A percentile compares a stretch with the other conserved stretches of the same genome.
phyloP scores from a whole-genome alignment of 1,140 invertebrate species.

The Formica selysi region DNA sequence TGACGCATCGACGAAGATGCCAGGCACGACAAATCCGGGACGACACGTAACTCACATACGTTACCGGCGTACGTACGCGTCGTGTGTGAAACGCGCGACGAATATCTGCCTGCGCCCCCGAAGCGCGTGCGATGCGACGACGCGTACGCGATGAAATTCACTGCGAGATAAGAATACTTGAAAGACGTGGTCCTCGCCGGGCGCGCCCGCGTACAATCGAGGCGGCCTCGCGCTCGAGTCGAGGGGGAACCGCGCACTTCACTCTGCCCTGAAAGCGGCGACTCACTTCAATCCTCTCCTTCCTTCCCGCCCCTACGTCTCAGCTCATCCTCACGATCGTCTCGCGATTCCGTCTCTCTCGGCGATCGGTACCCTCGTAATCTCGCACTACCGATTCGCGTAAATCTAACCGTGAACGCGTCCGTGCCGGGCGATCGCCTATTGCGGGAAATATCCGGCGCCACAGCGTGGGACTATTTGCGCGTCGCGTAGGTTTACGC shows the following conservation, averaged over 20 bases:
- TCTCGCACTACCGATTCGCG: background rate
- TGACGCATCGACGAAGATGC: background rate
- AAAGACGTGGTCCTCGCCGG: conserved; percentile 54
- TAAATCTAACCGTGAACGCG: background rate
- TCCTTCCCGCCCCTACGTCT: background rate
- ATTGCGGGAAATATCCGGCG: conserved; percentile 66
- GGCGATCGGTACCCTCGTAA: background rate
- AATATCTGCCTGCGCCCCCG: background rate
- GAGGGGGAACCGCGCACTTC: conserved; percentile 48
- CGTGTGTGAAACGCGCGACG: background rate
- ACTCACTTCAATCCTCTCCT: conserved; percentile 69
- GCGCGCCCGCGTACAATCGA: conserved; percentile 54
- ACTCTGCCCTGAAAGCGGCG: conserved; percentile 72
- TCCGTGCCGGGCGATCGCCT: conserved; percentile 5
- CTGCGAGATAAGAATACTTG: conserved; percentile 17
- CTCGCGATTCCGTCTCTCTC: conserved; percentile 26
- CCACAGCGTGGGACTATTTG: conserved; percentile 81
- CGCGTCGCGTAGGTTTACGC: conserved; percentile 84
- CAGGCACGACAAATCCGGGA: background rate
- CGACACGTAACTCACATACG: background rate
- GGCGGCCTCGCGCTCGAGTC: conserved; percentile 26
- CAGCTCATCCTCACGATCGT: conserved; percentile 63
- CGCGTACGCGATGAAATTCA: conserved; percentile 26
- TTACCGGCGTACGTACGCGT: background rate
- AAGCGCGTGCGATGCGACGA: background rate